phyloP scores from a whole-genome alignment of 1,140 invertebrate genomes.

The Odontomachus brunneus region DNA sequence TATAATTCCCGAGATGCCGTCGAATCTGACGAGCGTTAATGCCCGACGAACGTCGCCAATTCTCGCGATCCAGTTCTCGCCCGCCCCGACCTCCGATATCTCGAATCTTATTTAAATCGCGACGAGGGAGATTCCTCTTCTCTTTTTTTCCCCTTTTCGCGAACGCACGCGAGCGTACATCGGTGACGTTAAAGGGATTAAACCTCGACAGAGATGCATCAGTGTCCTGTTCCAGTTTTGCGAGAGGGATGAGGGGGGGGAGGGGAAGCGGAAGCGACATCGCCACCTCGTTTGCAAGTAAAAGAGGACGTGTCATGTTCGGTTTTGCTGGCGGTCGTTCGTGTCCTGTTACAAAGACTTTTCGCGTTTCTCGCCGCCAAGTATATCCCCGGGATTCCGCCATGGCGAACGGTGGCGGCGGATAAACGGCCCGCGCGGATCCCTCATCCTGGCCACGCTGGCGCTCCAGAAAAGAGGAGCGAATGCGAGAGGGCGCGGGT shows the following conservation, averaged over 20 bases:
- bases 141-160: background rate
- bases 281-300: slow-evolving; percentile 55
- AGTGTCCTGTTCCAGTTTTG: slow-evolving; percentile 3
- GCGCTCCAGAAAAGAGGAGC: slow-evolving; percentile 6
- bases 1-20: too few species aligned
- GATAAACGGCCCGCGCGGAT: slow-evolving; percentile 24
- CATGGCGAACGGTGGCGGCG: background rate
- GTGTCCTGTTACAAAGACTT: slow-evolving; percentile 44
- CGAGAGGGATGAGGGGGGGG: too few species aligned
- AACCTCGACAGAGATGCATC: slow-evolving; percentile 4
- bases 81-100: too few species aligned
- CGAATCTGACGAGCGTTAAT: too few species aligned
- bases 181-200: background rate
- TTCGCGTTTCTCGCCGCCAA: slow-evolving; percentile 34
- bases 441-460: slow-evolving; percentile 5
- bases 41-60: too few species aligned
- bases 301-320: slow-evolving; percentile 19
- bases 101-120: too few species aligned
- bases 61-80: too few species aligned
- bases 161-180: background rate
- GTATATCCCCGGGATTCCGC: slow-evolving; percentile 27
- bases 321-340: slow-evolving; percentile 19
- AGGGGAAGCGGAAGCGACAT: background rate
- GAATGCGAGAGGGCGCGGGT: background rate
- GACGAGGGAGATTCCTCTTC: too few species aligned